Conservation (phyloP, 2,113 vertebrate genomes). For the Nymphicus hollandicus region DNA sequence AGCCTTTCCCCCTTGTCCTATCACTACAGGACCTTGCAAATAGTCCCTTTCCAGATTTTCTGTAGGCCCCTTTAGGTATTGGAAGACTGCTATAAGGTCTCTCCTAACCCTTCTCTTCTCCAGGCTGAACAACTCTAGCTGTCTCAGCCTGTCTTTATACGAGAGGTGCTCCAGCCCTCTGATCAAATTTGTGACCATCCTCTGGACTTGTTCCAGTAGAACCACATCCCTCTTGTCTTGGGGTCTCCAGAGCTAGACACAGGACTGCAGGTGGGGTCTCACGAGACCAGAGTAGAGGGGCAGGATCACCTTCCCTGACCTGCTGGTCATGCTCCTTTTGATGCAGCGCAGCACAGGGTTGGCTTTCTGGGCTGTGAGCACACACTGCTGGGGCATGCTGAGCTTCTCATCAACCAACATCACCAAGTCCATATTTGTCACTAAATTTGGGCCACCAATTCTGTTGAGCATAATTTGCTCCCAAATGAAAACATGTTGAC, state of each 20-base stretch:
- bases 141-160: background rate
- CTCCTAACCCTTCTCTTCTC: background rate
- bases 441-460: no score
- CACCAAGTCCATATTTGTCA: background rate
- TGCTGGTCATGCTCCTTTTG: background rate
- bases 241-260: background rate
- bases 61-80: background rate
- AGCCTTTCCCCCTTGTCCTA: background rate
- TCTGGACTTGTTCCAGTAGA: background rate
- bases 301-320: background rate
- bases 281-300: background rate
- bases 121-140: background rate
- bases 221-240: background rate
- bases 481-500: background rate
- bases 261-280: background rate
- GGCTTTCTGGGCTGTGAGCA: no score
- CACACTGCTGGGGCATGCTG: background rate
- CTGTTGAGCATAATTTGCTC: background rate
- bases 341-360: background rate
- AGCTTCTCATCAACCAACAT: background rate
- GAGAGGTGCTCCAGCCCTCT: background rate
- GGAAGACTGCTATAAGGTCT: background rate
- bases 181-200: background rate
- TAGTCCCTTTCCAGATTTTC: background rate
- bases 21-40: background rate